phyloP scores from a whole-genome alignment of 37 sponge, comb jelly and placozoan genomes.

The Geodia barretti region DNA sequence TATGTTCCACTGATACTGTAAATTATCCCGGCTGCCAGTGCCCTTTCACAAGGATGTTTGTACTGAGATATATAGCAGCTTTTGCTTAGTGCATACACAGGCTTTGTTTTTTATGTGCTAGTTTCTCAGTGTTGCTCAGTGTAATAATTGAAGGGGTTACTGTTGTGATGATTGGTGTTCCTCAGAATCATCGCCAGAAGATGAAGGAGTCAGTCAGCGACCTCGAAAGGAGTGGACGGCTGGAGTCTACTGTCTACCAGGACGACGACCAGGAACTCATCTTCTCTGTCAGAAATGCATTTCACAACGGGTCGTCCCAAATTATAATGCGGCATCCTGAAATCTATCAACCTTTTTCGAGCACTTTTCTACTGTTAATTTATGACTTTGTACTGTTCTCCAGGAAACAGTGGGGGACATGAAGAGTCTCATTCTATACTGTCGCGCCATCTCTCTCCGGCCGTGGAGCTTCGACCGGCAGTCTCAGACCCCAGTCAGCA shows the following conservation, averaged over 20 bases:
- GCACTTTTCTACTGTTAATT: neutral
- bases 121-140: no score
- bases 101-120: no score
- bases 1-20: no score
- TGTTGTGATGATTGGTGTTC: neutral
- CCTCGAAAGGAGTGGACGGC: neutral
- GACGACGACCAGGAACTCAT: slow-evolving; percentile 62
- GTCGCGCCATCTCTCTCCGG: slow-evolving; percentile 55
- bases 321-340: no score
- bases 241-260: neutral
- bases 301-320: no score
- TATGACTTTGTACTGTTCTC: neutral
- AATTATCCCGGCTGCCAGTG: no score
- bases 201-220: neutral
- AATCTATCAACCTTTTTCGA: no score
- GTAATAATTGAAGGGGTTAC: neutral
- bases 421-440: slow-evolving; percentile 47
- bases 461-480: slow-evolving; percentile 66
- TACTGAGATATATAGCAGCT: no score
- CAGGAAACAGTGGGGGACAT: slow-evolving; percentile 30
- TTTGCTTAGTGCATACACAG: no score
- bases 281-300: slow-evolving; percentile 13
- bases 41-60: no score
- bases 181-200: neutral
- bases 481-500: slow-evolving; percentile 34